phyloP scores from a whole-genome alignment of 1,140 invertebrate genomes.

The Euschistus heros region DNA sequence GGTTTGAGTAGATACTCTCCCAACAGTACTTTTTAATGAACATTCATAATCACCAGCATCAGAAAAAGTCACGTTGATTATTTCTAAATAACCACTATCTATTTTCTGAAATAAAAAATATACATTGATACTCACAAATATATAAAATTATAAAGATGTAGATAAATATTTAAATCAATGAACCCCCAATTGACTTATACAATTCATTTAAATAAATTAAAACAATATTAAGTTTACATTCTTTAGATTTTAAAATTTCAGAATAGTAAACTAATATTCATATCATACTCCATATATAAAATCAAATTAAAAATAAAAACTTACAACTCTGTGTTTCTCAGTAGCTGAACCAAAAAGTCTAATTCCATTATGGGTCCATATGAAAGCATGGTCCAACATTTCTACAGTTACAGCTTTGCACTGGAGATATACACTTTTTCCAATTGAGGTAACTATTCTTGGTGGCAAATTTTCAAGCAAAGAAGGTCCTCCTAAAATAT shows the following conservation, averaged over 20 bases:
- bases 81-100: constrained; percentile 60
- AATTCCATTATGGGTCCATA: constrained; percentile 82
- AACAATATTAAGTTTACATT: too few relatives aligned
- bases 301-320: too few relatives aligned
- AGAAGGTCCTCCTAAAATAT: constrained; percentile 47
- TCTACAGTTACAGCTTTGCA: constrained; percentile 72
- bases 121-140: not conserved
- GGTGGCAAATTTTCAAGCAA: constrained; percentile 55
- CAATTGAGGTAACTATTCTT: constrained; percentile 53
- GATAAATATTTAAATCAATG: too few relatives aligned
- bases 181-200: too few relatives aligned
- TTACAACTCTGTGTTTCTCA: constrained; percentile 32
- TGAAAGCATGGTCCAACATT: constrained; percentile 74
- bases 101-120: constrained; percentile 37
- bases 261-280: too few relatives aligned
- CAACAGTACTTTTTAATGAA: constrained; percentile 76
- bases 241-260: too few relatives aligned
- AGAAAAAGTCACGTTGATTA: constrained; percentile 69
- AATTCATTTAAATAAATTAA: not conserved
- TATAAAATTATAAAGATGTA: not conserved
- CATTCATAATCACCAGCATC: constrained; percentile 85
- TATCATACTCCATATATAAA: too few relatives aligned
- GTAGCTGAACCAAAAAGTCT: constrained; percentile 55
- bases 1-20: constrained; percentile 59
- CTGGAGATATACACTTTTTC: constrained; percentile 57